A percentile compares a stretch with the other conserved stretches of the same genome.
Evolutionary conservation across 2,113 vertebrate genomes (phyloP).

Genomic region (Benitochromis conjunctus): DNA sequence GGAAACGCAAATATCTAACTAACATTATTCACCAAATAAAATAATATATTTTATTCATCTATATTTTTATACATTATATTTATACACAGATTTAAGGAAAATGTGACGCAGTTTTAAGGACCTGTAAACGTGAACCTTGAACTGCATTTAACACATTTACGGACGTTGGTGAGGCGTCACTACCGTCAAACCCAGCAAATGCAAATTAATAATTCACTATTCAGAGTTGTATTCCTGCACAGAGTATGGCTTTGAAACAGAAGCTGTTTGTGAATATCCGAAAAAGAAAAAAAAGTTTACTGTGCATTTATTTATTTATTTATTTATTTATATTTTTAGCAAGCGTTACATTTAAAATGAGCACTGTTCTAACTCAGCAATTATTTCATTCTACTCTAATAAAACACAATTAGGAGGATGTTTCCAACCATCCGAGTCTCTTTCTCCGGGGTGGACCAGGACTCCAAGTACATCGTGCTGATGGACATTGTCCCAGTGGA

Average conservation of each 20-base stretch:
- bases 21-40: background rate
- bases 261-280: background rate
- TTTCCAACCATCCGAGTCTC: slow-evolving; percentile 98
- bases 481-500: slow-evolving; percentile 99
- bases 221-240: background rate
- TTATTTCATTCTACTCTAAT: background rate
- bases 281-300: background rate
- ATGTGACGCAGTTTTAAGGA: background rate
- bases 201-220: rapidly evolving
- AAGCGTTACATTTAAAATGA: background rate
- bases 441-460: slow-evolving; percentile 94
- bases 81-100: background rate
- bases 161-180: background rate
- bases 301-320: background rate
- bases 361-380: background rate
- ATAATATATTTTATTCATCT: background rate
- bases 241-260: rapidly evolving
- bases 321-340: background rate
- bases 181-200: background rate
- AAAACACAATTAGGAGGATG: slow-evolving; percentile 86
- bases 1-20: background rate
- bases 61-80: background rate
- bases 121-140: background rate
- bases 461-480: slow-evolving; percentile 95
- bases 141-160: background rate